phyloP scores from a whole-genome alignment of 2,888 invertebrate genomes.

The Xanthorhoe spadicearia region DNA sequence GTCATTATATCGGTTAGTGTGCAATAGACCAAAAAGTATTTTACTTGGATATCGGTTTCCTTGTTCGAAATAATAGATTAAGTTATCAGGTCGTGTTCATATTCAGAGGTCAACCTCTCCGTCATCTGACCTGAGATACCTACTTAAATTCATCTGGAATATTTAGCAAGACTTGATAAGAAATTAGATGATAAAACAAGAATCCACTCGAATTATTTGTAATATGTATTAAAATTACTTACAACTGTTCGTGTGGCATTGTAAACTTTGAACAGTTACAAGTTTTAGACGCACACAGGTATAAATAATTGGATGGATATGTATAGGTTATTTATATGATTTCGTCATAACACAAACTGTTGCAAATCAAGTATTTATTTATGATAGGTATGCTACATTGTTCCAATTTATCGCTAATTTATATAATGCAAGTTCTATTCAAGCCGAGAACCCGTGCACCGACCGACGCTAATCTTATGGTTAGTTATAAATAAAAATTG shows the following conservation, averaged over 20 bases:
- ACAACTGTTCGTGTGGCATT: too few relatives aligned
- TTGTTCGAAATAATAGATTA: conserved; percentile 7
- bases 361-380: not conserved
- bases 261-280: too few relatives aligned
- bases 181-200: too few relatives aligned
- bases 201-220: too few relatives aligned
- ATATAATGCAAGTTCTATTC: too few relatives aligned
- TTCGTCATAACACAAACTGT: not conserved
- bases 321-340: too few relatives aligned
- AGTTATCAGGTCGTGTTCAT: conserved; percentile 10
- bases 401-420: not conserved
- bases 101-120: conserved; percentile 13
- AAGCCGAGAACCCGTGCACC: not conserved
- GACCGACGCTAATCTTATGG: not conserved
- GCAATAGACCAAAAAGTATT: not conserved
- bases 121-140: conserved; percentile 12
- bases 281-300: too few relatives aligned
- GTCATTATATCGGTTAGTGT: not conserved
- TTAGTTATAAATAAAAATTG: too few relatives aligned
- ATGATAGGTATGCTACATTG: not conserved
- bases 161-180: not conserved
- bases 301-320: too few relatives aligned
- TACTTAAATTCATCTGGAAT: conserved; percentile 2
- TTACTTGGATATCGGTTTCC: conserved; percentile 12
- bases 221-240: too few relatives aligned